These are phyloP conservation scores for Microplitis deprimator DNA, from an alignment of 2,888 invertebrate species.

Conservation along the genomic window DNA sequence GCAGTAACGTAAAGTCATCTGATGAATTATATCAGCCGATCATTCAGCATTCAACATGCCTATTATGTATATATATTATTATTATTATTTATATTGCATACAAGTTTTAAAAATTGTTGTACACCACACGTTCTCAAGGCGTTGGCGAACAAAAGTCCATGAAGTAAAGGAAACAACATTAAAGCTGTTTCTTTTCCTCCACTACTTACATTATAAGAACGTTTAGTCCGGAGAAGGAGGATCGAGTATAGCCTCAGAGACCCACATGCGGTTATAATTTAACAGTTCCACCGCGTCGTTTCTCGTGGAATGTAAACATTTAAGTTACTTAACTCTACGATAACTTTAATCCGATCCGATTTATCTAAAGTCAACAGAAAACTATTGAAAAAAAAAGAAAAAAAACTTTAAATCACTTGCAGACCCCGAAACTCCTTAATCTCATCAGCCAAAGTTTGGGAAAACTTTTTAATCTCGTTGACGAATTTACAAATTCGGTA, in stretches of 20 bases:
- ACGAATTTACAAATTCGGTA: too few species aligned
- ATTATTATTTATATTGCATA: background rate
- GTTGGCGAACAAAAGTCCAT: conserved; percentile 17
- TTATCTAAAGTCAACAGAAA: too few species aligned
- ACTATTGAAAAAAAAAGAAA: too few species aligned
- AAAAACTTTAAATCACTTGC: too few species aligned
- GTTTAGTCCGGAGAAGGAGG: conserved; percentile 40
- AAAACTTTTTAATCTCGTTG: too few species aligned
- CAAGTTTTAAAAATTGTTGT: conserved; percentile 20
- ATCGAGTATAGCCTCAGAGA: conserved; percentile 41
- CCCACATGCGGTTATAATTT: conserved; percentile 54
- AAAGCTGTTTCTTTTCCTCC: conserved; percentile 24
- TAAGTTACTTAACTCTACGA: background rate
- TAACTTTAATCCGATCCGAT: background rate
- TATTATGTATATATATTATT: background rate
- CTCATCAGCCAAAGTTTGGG: too few species aligned
- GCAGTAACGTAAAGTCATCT: background rate
- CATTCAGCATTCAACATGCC: background rate
- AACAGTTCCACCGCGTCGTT: conserved; percentile 50
- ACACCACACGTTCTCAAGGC: background rate
- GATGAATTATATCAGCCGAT: background rate
- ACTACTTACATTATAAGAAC: conserved; percentile 34
- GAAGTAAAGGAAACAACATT: conserved; percentile 1
- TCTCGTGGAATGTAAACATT: conserved; percentile 41
- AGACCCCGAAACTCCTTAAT: too few species aligned